phyloP scores from a whole-genome alignment of 2,888 invertebrate species.

The Achlya flavicornis region DNA sequence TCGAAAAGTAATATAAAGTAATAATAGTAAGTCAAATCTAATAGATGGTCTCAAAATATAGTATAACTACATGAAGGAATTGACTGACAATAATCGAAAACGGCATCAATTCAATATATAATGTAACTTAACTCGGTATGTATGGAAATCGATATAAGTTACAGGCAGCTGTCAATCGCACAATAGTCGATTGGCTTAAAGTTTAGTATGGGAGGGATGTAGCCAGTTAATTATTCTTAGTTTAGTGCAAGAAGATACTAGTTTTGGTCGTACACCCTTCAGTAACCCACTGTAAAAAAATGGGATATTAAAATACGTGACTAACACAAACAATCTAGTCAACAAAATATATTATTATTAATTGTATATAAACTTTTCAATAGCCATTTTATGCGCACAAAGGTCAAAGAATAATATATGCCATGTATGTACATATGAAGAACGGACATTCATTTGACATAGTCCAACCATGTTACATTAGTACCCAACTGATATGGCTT shows the following conservation, averaged over 20 bases:
- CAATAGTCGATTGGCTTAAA: conserved; percentile 1
- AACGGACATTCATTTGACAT: background rate
- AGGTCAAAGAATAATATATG: background rate
- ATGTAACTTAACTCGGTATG: background rate
- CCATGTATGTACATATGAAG: background rate
- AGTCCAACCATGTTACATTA: background rate
- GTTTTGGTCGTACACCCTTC: background rate
- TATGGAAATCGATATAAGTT: background rate
- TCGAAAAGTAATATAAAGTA: no score
- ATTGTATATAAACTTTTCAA: background rate
- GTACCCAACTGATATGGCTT: no score
- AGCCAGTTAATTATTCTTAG: background rate
- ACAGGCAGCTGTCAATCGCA: background rate
- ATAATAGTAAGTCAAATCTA: no score
- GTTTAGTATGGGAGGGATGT: background rate
- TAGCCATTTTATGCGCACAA: background rate
- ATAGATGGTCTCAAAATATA: background rate
- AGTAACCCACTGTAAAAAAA: background rate
- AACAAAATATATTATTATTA: conserved; percentile 16
- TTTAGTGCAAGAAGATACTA: background rate
- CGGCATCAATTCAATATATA: background rate
- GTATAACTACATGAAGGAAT: background rate
- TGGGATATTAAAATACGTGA: background rate
- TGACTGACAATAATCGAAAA: background rate
- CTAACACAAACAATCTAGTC: conserved; percentile 20